Base-by-base conservation (phyloP, 2,113 vertebrate species). In the Boleophthalmus pectinirostris region DNA sequence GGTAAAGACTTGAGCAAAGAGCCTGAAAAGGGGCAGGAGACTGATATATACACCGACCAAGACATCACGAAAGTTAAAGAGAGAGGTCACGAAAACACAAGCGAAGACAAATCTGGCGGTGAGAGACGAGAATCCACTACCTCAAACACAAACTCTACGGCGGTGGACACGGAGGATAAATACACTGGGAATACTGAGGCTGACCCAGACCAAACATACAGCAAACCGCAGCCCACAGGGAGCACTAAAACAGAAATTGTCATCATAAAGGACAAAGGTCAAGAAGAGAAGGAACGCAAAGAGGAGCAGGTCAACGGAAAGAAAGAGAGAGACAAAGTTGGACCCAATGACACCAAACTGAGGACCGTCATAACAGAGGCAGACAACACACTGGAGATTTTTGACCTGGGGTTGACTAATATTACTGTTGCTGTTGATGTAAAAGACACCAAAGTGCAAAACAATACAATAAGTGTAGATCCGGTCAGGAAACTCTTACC, bases 271-370 rank as follows among this genome's bases (percentile, higher is more conserved):
- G 61, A 35, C 20, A 35, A 77, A 69, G 68, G 54, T 25, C 90
- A 90, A 57, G 79, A 49, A 47, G 83, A 85, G n/a, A 83, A 85
- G 65, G 78, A 88, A 68, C 89, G 71, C 43, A 92, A 91, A 84
- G 87, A 90, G 13, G 79, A 87, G 68, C 87, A 89, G 69, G 82
- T 90, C 64, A 88, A 91, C 14, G 84, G 88, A 25, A 89, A 85
- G 73, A 72, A 21, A 78, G 73, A 84, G 29, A 65, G 16, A 2
- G 82, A 73, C 38, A 86, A 89, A 83, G 68, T 89, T 0, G 88
- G 89, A 12, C 90, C 88, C 0, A 92, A 92, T 38, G 90, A 90
- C 45, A 90, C 89, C 60, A 90, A 91, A 61, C 25, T 82, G 65
- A 76, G 23, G 56, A 75, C 61, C 1, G 76, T 68, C 7, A 46